Percentiles rank a stretch among this genome's conserved stretches.
These are phyloP conservation scores for Cheiracanthium punctorium DNA, from an alignment of 2,888 invertebrate species.

Conservation along the genomic window DNA sequence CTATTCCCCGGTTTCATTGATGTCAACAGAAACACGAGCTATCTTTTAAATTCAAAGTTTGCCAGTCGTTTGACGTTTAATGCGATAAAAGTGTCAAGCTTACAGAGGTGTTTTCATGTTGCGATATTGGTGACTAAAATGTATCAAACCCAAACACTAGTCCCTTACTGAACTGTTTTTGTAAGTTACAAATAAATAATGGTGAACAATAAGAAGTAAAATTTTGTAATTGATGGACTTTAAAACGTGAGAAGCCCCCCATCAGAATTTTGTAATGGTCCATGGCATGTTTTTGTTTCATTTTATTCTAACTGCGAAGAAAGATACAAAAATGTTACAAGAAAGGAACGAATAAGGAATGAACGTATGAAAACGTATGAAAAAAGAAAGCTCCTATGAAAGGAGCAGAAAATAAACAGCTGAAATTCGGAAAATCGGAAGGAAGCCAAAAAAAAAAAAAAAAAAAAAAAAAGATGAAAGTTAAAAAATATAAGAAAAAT, in stretches of 20 bases:
- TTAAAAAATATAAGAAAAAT: slow-evolving; percentile 27
- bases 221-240: slow-evolving; percentile 19
- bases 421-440: slow-evolving; percentile 68
- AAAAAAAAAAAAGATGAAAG: slow-evolving; percentile 44
- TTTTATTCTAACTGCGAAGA: background rate
- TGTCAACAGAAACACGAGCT: too few species aligned
- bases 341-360: background rate
- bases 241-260: background rate
- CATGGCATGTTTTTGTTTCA: background rate
- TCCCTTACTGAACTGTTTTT: too few species aligned
- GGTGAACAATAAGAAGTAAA: slow-evolving; percentile 34
- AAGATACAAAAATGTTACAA: background rate
- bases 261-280: background rate
- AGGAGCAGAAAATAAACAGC: slow-evolving; percentile 51
- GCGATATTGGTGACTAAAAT: too few species aligned
- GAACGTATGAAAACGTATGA: background rate
- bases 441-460: slow-evolving; percentile 58
- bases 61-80: too few species aligned
- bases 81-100: too few species aligned
- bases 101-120: too few species aligned
- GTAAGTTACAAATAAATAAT: background rate
- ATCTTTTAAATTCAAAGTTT: too few species aligned
- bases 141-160: too few species aligned
- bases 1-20: too few species aligned
- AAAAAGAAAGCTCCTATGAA: slow-evolving; percentile 3